Percentiles rank a stretch among this genome's conserved stretches.
phyloP scores from a whole-genome alignment of 2,888 invertebrate species.

The Stenotaenia linearis region DNA sequence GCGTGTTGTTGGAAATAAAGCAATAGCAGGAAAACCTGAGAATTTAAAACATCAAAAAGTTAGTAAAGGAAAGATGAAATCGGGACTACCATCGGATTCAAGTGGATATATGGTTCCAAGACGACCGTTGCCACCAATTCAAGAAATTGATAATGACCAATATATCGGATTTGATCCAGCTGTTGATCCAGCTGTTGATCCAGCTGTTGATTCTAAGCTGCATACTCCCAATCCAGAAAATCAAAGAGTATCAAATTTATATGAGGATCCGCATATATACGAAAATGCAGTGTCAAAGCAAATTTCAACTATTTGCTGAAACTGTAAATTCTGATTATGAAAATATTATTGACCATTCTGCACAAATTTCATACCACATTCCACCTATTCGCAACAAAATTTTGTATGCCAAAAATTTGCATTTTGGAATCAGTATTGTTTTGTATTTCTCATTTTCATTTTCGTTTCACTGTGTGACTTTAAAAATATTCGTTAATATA shows the following conservation, averaged over 20 bases:
- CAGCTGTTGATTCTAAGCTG: too few relatives aligned
- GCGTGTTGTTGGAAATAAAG: too few relatives aligned
- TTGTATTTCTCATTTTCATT: too few relatives aligned
- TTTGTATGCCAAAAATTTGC: too few relatives aligned
- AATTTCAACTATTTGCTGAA: neutral
- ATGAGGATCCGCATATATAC: neutral
- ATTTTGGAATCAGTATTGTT: too few relatives aligned
- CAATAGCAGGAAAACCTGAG: neutral
- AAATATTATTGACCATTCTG: too few relatives aligned
- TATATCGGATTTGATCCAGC: neutral
- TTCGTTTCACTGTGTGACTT: too few relatives aligned
- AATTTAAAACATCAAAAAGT: neutral
- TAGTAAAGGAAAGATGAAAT: neutral
- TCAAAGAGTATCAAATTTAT: neutral
- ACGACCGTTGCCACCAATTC: neutral
- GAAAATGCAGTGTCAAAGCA: neutral
- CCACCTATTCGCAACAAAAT: too few relatives aligned
- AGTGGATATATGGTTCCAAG: neutral
- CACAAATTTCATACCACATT: too few relatives aligned
- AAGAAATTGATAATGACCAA: neutral
- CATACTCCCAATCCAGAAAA: neutral
- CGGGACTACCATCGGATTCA: neutral
- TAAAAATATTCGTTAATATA: too few relatives aligned
- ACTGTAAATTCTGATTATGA: too few relatives aligned
- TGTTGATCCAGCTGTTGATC: too few relatives aligned